Percentiles rank a stretch among this genome's conserved stretches.
These are phyloP conservation scores for Synergus japonicus DNA, from an alignment of 2,888 invertebrate species.

Conservation along the genomic window DNA sequence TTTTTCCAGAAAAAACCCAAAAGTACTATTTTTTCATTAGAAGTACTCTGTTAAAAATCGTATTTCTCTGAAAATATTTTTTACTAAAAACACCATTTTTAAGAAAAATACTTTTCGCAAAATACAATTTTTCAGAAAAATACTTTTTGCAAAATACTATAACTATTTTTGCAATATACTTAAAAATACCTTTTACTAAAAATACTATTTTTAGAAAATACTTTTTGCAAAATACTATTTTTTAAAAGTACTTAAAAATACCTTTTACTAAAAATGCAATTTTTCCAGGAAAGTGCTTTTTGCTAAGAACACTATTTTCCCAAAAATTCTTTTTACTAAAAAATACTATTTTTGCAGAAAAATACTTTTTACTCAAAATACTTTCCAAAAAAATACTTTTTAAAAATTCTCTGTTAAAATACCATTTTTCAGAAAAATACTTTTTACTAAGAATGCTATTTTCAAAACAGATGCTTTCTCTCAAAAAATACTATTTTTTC, in stretches of 20 bases:
- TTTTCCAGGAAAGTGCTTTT: no score
- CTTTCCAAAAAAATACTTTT: background rate
- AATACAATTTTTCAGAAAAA: no score
- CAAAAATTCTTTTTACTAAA: background rate
- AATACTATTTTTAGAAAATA: background rate
- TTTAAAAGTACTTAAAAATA: no score
- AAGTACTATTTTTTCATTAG: no score
- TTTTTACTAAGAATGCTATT: background rate
- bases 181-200: background rate
- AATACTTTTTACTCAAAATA: no score
- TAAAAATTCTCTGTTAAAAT: background rate
- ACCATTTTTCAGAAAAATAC: background rate
- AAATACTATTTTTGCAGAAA: background rate
- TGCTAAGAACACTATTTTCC: background rate
- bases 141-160: background rate
- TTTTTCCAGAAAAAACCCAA: no score
- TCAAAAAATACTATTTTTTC: background rate
- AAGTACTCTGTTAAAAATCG: no score
- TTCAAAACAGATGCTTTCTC: background rate
- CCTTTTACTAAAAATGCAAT: no score
- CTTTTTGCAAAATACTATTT: background rate
- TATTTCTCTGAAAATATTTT: background rate
- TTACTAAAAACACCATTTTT: background rate
- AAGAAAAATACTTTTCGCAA: background rate
- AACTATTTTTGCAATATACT: no score